Evolutionary conservation across 1,140 invertebrate species (phyloP).

Genomic region (Schlechtendalia chinensis): DNA sequence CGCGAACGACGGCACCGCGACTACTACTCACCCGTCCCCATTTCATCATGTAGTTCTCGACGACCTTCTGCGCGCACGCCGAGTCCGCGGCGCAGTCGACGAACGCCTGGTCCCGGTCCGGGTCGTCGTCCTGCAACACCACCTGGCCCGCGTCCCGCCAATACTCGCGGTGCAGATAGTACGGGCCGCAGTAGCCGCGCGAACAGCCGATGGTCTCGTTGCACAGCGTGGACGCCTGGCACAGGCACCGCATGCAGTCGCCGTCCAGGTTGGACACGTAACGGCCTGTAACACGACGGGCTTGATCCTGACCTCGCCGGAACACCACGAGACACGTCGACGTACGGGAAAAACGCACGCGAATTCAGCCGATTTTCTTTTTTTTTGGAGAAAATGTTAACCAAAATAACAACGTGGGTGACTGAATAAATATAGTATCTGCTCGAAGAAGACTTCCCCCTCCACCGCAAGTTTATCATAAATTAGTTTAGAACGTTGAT

Average conservation of each 20-base stretch:
- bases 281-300: constrained; percentile 1
- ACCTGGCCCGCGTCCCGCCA: constrained; percentile 64
- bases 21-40: constrained; percentile 59
- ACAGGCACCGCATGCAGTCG: constrained; percentile 62
- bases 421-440: no score
- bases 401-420: no score
- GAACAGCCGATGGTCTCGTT: constrained; percentile 59
- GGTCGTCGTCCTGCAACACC: constrained; percentile 59
- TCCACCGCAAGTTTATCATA: no score
- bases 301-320: no score
- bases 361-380: no score
- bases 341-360: no score
- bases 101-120: constrained; percentile 60
- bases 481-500: no score
- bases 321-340: no score
- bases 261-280: constrained; percentile 54
- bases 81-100: constrained; percentile 63
- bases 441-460: no score
- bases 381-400: no score
- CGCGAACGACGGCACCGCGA: no score
- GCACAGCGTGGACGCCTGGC: constrained; percentile 61
- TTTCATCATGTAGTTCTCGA: constrained; percentile 63
- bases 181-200: constrained; percentile 63
- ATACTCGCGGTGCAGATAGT: constrained; percentile 64
- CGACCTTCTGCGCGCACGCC: constrained; percentile 62